A percentile compares a stretch with the other conserved stretches of the same genome.
Conservation (phyloP, 1,140 invertebrate genomes). For the Littorina saxatilis region DNA sequence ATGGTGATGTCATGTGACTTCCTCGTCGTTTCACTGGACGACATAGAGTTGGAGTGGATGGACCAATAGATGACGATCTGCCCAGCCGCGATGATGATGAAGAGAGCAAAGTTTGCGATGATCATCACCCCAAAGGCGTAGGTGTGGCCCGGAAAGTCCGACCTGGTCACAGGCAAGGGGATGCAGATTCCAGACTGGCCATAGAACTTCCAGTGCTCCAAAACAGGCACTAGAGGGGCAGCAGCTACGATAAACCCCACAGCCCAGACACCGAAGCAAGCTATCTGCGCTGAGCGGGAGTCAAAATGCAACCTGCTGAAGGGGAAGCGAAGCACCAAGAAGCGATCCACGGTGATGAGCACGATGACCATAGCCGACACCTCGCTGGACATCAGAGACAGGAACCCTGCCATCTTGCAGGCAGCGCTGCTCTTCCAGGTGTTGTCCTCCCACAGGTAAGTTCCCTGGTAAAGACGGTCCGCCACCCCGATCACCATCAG, state of each 20-base stretch:
- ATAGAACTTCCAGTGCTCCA: constrained; percentile 45
- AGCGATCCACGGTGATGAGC: constrained; percentile 59
- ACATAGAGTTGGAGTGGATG: constrained; percentile 8
- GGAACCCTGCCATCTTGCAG: constrained; percentile 63
- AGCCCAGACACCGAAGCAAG: constrained; percentile 29
- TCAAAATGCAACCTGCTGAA: constrained; percentile 42
- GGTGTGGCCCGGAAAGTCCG: constrained; percentile 39
- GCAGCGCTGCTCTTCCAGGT: constrained; percentile 53
- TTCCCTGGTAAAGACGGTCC: constrained; percentile 42
- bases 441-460: constrained; percentile 57
- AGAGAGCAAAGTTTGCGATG: constrained; percentile 46
- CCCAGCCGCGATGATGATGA: constrained; percentile 47
- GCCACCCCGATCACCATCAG: constrained; percentile 63
- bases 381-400: constrained; percentile 57
- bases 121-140: constrained; percentile 52
- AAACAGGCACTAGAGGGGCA: constrained; percentile 30
- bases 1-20: constrained; percentile 35
- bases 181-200: constrained; percentile 48
- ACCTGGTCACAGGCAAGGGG: constrained; percentile 44
- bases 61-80: constrained; percentile 48
- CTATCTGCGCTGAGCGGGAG: constrained; percentile 26
- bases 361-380: constrained; percentile 34
- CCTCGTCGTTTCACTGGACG: neutral
- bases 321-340: constrained; percentile 57
- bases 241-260: constrained; percentile 37